A percentile compares a stretch with the other conserved stretches of the same genome.
These are phyloP conservation scores for Meteorus colon DNA, from an alignment of 2,888 invertebrate genomes.

Conservation along the genomic window DNA sequence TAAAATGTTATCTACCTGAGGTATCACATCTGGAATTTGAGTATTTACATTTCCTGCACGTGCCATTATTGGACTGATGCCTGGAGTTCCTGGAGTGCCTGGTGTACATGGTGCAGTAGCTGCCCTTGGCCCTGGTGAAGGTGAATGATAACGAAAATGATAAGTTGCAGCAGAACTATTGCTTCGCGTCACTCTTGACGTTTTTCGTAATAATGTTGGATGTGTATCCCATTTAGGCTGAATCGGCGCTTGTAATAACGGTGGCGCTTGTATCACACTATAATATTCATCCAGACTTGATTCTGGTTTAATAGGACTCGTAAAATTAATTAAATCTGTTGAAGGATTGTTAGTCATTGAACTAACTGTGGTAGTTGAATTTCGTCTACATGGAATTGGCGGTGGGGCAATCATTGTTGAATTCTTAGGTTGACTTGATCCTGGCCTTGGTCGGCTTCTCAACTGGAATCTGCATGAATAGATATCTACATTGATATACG, in stretches of 20 bases:
- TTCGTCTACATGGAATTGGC: constrained; percentile 69
- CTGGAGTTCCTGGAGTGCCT: constrained; percentile 69
- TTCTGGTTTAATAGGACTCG: constrained; percentile 70
- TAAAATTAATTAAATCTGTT: constrained; percentile 70
- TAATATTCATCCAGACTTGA: constrained; percentile 64
- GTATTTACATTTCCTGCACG: constrained; percentile 67
- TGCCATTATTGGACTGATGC: constrained; percentile 69
- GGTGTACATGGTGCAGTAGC: constrained; percentile 69
- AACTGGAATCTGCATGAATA: constrained; percentile 68
- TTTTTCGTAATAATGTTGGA: constrained; percentile 64
- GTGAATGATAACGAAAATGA: constrained; percentile 68
- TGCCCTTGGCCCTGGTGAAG: constrained; percentile 64
- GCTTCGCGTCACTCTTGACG: constrained; percentile 67
- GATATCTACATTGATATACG: constrained; percentile 18
- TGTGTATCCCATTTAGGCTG: constrained; percentile 72
- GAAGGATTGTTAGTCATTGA: constrained; percentile 58
- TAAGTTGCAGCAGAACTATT: constrained; percentile 69
- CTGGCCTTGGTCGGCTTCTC: constrained; percentile 78
- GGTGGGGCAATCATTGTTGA: constrained; percentile 74
- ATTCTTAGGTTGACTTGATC: constrained; percentile 73
- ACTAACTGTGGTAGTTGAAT: constrained; percentile 65
- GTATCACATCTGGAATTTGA: constrained; percentile 67
- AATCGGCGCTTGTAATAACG: constrained; percentile 63
- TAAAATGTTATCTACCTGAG: constrained; percentile 53
- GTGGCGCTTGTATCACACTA: constrained; percentile 62